Evolutionary conservation across 2,113 vertebrate genomes (phyloP), one percentile per base, ranked within the genome.

Genomic region (Saccopteryx leptura): DNA sequence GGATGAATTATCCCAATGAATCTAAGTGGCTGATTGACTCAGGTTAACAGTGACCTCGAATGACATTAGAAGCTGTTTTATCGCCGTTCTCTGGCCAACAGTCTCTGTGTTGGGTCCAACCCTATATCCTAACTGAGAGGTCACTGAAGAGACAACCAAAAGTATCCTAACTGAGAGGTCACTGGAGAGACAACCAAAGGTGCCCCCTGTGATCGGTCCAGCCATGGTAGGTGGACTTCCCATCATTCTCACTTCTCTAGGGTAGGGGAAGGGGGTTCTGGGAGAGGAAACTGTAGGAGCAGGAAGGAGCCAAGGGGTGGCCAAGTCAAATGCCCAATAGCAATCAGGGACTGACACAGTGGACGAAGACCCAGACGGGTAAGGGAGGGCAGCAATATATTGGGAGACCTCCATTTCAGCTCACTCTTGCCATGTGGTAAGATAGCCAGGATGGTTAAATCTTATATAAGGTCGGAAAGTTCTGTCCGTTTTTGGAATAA

Each of bases 11-110:
- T 28, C 60, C 68, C 61, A 33, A 24, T 85, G 68, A 52, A 66
- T 71, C 33, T 74, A 91, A 88, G 63, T 17, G 33, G 58, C 7
- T 81, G 68, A 56, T 76, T 18, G 19, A 56, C 61, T 65, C 66
- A 54, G 50, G 18, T n/a, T n/a, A 79, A 65, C 65, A 85, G 5
- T 80, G 54, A 95, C 74, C 58, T 90, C 52, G 33, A 68, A 78
- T 79, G 80, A 66, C 58, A 12, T 69, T 15, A 79, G 54, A 60
- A 84, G 48, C 28, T 94, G n/a, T 89, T 92, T 60, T 28, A 39
- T 7, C 72, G 56, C 26, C 46, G 28, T 58, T 68, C 60, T 74
- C 33, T 18, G 21, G 50, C 56, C 21, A 83, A 18, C n/a, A 71
- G 23, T 48, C 82, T 65, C 50, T 93, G 46, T 71, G 19, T 84